Conservation (phyloP, 2,888 invertebrate species). For the Temnothorax ravouxi region DNA sequence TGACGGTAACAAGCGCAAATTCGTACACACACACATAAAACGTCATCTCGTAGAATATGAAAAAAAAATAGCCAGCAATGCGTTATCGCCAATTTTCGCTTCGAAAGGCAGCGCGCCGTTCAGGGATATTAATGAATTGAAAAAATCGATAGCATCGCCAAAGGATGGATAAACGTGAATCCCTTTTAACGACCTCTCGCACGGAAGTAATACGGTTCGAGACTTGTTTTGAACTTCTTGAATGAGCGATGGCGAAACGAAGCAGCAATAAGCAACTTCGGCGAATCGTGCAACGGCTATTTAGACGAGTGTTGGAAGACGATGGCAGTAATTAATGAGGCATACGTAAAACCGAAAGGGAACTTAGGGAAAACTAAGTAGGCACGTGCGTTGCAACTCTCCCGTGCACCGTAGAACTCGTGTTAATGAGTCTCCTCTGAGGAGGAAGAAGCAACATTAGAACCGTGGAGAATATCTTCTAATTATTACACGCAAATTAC, state of each 20-base stretch:
- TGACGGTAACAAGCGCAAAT: slow-evolving; percentile 23
- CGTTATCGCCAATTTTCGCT: slow-evolving; percentile 52
- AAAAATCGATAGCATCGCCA: slow-evolving; percentile 47
- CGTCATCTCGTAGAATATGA: slow-evolving; percentile 14
- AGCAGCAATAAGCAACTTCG: slow-evolving; percentile 53
- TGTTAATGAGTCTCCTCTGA: slow-evolving; percentile 17
- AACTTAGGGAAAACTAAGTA: slow-evolving; percentile 44
- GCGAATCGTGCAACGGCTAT: slow-evolving; percentile 48
- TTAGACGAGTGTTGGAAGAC: slow-evolving; percentile 37
- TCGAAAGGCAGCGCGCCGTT: slow-evolving; percentile 33
- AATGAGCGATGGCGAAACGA: slow-evolving; percentile 40
- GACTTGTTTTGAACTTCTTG: slow-evolving; percentile 55
- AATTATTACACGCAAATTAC: slow-evolving; percentile 25
- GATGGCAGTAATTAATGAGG: slow-evolving; percentile 63
- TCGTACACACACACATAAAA: slow-evolving; percentile 2
- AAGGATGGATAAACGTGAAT: slow-evolving; percentile 41
- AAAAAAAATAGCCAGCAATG: slow-evolving; percentile 38
- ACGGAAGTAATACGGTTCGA: slow-evolving; percentile 63
- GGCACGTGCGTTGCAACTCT: slow-evolving; percentile 51
- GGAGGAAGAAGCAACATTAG: slow-evolving; percentile 8
- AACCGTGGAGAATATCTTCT: slow-evolving; percentile 17
- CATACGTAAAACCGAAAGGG: slow-evolving; percentile 35
- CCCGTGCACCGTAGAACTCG: slow-evolving; percentile 7
- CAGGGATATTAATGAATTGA: slow-evolving; percentile 46
- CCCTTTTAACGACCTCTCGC: slow-evolving; percentile 60